Evolutionary conservation across 1,140 invertebrate species (phyloP).

Genomic region (Drosophila suzukii): DNA sequence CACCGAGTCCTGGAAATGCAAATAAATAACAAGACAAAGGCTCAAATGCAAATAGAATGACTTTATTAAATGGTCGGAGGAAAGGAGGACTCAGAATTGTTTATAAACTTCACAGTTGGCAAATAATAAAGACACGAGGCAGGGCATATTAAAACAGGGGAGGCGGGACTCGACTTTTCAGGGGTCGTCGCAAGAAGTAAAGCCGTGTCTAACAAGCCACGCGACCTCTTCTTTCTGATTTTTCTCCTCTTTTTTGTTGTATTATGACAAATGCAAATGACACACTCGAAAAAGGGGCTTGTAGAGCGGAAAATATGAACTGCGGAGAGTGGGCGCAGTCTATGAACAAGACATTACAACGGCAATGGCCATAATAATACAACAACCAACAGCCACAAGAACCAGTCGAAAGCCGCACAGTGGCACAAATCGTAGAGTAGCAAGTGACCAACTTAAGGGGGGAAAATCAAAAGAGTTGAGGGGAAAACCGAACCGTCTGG

Average conservation of each 20-base stretch:
- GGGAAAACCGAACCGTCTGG: neutral
- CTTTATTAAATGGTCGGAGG: conserved; percentile 63
- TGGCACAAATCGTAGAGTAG: neutral
- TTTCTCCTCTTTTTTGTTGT: conserved; percentile 3
- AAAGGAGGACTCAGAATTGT: conserved; percentile 4
- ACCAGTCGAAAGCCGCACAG: conserved; percentile 27
- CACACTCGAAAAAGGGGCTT: conserved; percentile 36
- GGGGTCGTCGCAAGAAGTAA: conserved; percentile 4
- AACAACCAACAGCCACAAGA: conserved; percentile 3
- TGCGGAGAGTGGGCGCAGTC: conserved; percentile 50
- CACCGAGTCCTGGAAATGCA: conserved; percentile 40
- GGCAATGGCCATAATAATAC: conserved; percentile 15
- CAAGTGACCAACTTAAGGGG: neutral
- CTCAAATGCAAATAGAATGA: conserved; percentile 80
- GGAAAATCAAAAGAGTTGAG: neutral
- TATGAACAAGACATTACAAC: conserved; percentile 45
- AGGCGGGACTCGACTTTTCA: neutral
- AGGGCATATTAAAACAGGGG: neutral
- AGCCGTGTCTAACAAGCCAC: conserved; percentile 40
- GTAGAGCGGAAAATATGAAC: conserved; percentile 30
- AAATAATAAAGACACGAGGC: conserved; percentile 32
- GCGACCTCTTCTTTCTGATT: conserved; percentile 53
- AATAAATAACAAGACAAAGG: conserved; percentile 78
- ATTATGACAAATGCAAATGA: conserved; percentile 76
- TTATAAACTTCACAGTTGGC: conserved; percentile 42